Conservation (phyloP, 1,140 invertebrate genomes). For the Ephestia elutella region DNA sequence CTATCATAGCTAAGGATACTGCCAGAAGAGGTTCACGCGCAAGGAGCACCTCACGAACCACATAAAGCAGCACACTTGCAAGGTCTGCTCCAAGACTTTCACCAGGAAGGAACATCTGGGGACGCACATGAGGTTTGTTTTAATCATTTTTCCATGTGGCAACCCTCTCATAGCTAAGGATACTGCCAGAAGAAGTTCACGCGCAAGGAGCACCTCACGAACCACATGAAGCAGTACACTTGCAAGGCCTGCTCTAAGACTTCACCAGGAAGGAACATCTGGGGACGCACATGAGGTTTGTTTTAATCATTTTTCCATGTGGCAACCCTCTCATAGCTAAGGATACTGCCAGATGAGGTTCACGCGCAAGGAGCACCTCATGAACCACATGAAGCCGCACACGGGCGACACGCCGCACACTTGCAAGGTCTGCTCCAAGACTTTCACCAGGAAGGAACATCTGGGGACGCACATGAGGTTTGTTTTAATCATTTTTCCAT, state of each 20-base stretch:
- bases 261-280: constrained; percentile 61
- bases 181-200: constrained; percentile 85
- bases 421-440: constrained; percentile 88
- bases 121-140: constrained; percentile 79
- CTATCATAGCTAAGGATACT: constrained; percentile 46
- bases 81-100: constrained; percentile 86
- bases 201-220: constrained; percentile 88
- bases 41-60: constrained; percentile 91
- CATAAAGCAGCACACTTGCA: constrained; percentile 77
- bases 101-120: constrained; percentile 87
- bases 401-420: constrained; percentile 86
- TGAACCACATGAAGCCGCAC: constrained; percentile 83
- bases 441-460: constrained; percentile 88
- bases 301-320: no score
- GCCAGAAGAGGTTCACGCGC: constrained; percentile 84
- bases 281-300: constrained; percentile 79
- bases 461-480: constrained; percentile 83
- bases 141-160: no score
- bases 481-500: neutral
- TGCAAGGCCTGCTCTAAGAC: constrained; percentile 82
- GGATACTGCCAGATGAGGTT: constrained; percentile 87
- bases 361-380: constrained; percentile 88
- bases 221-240: constrained; percentile 82
- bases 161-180: no score
- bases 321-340: constrained; percentile 83